Base-by-base conservation (phyloP, 2,888 invertebrate genomes). In the Brassicogethes aeneus region DNA sequence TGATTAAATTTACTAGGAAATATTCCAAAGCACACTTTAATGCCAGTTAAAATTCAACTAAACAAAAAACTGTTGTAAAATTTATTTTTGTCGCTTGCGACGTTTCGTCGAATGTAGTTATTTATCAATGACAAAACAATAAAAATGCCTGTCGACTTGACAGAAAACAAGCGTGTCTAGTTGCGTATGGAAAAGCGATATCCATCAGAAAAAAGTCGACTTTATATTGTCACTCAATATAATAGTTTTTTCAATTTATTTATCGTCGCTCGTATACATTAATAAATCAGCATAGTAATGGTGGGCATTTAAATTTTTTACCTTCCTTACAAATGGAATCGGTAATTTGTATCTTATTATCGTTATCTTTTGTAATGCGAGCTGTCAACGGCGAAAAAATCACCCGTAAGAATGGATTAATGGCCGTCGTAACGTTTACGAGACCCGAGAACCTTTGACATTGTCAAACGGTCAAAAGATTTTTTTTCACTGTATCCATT, bases 331-430 rank as follows among this genome's bases (percentile, higher is more conserved):
- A 23, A 7, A 23, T 10, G 23, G 23, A 23, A 23, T 23, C 10
- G n/a, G 23, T 23, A 23, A 23, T 23, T 23, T 23, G 23, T 23
- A 23, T 23, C 23, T 23, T 23, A 23, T 23, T 23, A 23, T 23
- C 10, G 23, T 23, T 7, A 23, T 23, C n/a, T n/a, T n/a, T n/a
- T n/a, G n/a, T n/a, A n/a, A 23, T 10, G 10, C 10, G 23, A 7
- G 23, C 10, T 23, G 23, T 23, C 23, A 23, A 23, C 10, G 23
- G 23, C 5, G 23, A 23, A 23, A 23, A 23, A 10, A 23, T 23
- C 23, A 23, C 23, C 23, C 23, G 23, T n/a, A n/a, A n/a, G 23
- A 23, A 23, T 23, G 23, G 10, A 23, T 23, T 23, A 23, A 23
- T 23, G 23, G 10, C 10, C 23, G 23, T 23, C 23, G 23, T 5